Base-by-base conservation (phyloP, 2,888 invertebrate species). In the Ophion slaviceki region DNA sequence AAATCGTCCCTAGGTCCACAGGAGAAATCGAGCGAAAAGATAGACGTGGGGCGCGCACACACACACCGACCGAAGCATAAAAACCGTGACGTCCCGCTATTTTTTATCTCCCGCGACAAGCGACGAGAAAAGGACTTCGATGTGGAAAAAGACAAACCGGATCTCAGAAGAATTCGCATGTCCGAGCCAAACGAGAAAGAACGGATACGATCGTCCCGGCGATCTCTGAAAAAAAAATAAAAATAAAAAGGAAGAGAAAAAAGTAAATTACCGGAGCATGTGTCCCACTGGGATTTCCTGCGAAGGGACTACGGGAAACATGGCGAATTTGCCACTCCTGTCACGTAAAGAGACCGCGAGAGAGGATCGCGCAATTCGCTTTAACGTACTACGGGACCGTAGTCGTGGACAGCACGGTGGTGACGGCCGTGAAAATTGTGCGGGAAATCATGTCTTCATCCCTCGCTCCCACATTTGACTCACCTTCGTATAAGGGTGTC, bases 291-390 rank as follows among this genome's bases (percentile, higher is more conserved):
- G 80, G 80, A 72, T 66, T 53, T 72, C 24, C 10, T 32, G 53
- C n/a, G 20, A n/a, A 71, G 62, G 64, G 32, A 61, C 53, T 17
- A 59, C 59, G 66, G 47, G 14, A 45, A 61, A 78, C 67, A 67
- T 78, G 47, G 66, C 67, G 47, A 83, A 61, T 78, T 74, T 62
- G 36, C 32, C 28, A 80, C 68, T 80, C 84, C 14, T 36, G 59
- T 84, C 84, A 84, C 84, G 84, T 84, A 71, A 10, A 20, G 64
- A 70, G 11, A 66, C 70, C 71, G 79, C 68, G 75, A 66, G 59
- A 76, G 59, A 76, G 62, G 24, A 28, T 40, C 74, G 36, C 14
- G 53, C 53, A 53, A 53, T 53, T 53, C 53, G 53, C 53, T 17
- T 53, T 17, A 53, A 53, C 53, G 14, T 17, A 53, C 17, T 53